Evolutionary conservation across 2,888 invertebrate species (phyloP).

Genomic region (Agrilus cyanescens): DNA sequence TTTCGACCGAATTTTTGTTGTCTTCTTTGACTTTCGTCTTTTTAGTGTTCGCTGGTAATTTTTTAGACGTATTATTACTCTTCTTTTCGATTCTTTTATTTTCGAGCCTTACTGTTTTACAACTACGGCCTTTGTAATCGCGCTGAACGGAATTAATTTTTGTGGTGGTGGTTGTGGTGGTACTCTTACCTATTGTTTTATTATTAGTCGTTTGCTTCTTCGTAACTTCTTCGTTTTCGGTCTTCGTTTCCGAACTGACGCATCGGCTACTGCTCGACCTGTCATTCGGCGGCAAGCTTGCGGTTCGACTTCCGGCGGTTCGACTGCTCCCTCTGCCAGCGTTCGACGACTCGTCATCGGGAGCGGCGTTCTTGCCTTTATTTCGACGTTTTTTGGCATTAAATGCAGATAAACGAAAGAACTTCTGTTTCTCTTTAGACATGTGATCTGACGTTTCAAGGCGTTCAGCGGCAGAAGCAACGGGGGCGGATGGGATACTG

Average conservation of each 20-base stretch:
- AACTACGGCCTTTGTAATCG: too few relatives aligned
- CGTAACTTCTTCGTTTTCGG: slow-evolving; percentile 1
- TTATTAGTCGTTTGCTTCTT: not conserved
- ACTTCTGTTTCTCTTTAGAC: slow-evolving; percentile 80
- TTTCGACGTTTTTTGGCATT: slow-evolving; percentile 49
- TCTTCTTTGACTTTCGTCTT: too few relatives aligned
- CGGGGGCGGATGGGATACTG: slow-evolving; percentile 13
- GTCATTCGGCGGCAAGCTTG: slow-evolving; percentile 1
- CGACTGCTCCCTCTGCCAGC: slow-evolving; percentile 11
- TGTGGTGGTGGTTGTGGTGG: not conserved
- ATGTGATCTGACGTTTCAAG: slow-evolving; percentile 60
- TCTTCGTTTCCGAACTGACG: not conserved
- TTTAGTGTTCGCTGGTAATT: too few relatives aligned
- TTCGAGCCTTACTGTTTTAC: slow-evolving; percentile 7
- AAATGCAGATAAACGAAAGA: slow-evolving; percentile 70
- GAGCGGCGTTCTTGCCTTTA: slow-evolving; percentile 14
- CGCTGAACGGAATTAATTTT: too few relatives aligned
- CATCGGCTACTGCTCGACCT: slow-evolving; percentile 3
- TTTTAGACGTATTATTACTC: too few relatives aligned
- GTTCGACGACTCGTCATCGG: slow-evolving; percentile 10
- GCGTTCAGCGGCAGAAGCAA: slow-evolving; percentile 27
- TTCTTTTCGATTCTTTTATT: slow-evolving; percentile 9
- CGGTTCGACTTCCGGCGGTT: slow-evolving; percentile 2
- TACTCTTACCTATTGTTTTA: not conserved
- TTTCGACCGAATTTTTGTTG: slow-evolving; percentile 3